Conservation (phyloP, 2,113 vertebrate species). For the Urocynchramus pylzowi region DNA sequence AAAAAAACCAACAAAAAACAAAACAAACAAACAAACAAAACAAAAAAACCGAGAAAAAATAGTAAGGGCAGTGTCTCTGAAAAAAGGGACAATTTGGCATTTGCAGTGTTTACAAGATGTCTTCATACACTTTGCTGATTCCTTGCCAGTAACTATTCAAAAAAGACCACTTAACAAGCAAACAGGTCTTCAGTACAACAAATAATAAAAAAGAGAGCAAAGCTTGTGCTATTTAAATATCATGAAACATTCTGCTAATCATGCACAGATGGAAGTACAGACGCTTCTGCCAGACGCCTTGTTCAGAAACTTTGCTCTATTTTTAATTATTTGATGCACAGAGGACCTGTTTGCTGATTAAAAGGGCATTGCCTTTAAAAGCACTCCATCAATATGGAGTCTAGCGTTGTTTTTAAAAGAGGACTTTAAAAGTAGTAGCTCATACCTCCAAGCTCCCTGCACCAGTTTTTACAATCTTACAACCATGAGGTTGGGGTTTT, state of each 20-base stretch:
- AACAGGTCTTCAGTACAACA: constrained; percentile 64
- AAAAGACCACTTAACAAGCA: constrained; percentile 64
- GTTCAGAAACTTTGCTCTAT: constrained; percentile 79
- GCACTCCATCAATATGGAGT: constrained; percentile 47
- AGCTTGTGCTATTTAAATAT: constrained; percentile 75
- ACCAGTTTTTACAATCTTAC: not conserved
- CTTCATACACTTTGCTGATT: constrained; percentile 60
- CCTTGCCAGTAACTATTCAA: constrained; percentile 42
- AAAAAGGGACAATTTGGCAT: constrained; percentile 51
- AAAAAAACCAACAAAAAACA: not conserved
- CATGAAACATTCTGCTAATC: constrained; percentile 76
- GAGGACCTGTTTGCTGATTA: constrained; percentile 74
- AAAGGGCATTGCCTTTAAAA: constrained; percentile 52
- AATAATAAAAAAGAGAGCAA: constrained; percentile 72
- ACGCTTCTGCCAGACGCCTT: constrained; percentile 72
- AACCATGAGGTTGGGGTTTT: not conserved
- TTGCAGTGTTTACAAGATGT: constrained; percentile 48
- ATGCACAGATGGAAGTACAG: constrained; percentile 74
- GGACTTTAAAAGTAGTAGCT: constrained; percentile 19
- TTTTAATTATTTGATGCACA: constrained; percentile 77
- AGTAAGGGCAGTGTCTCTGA: not conserved
- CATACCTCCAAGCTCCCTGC: not conserved
- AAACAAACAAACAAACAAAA: too few species aligned
- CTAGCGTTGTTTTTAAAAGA: constrained; percentile 7
- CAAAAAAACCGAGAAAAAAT: not conserved